Base-by-base conservation (phyloP, 92 coral and sea anemone species). In the Parazoanthus darwini region DNA sequence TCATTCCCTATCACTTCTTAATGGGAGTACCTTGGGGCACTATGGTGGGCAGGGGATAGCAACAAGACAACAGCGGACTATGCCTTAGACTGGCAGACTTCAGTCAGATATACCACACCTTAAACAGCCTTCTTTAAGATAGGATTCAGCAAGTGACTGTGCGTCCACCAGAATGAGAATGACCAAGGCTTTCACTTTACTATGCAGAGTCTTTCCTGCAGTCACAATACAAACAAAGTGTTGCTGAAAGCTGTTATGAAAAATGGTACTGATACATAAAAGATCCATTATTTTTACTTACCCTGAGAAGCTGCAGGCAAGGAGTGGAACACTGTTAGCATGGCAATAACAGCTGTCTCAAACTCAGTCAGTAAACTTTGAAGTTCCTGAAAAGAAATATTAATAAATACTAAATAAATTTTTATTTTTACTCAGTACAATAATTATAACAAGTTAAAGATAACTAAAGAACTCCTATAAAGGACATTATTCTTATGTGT, bases 291-390 rank as follows among this genome's bases (percentile, higher is more conserved):
- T n/a, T n/a, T 35, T 71, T 76, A 66, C 82, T 9, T 80, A 92
- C 98, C 98, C 92, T 95, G 98, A 20, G 93, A 82, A 16, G 9
- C 48, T 25, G 85, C 74, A 38, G 98, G 94, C 58, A 95, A 85
- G 58, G 98, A 95, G 59, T 85, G 98, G 73, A 92, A 95, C 42
- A 95, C 95, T 63, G 98, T 95, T 22, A 95, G 74, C 94, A 95
- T 88, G 37, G 96, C 98, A 68, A 95, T 92, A 23, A 95, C 88
- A 23, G 96, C 74, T 18, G 98, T 95, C 80, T 95, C 98, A 91
- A 95, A 95, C 16, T 95, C 98, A 35, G 98, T 95, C 72, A 95
- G 85, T 26, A 93, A 88, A 74, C 96, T 88, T 50, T 95, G 93
- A 35, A 95, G 89, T 16, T 93, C 98, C 98, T 93, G 83, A 51